A percentile compares a stretch with the other conserved stretches of the same genome.
Conservation (phyloP, 2,888 invertebrate species). For the Lycocerus yunnanus region DNA sequence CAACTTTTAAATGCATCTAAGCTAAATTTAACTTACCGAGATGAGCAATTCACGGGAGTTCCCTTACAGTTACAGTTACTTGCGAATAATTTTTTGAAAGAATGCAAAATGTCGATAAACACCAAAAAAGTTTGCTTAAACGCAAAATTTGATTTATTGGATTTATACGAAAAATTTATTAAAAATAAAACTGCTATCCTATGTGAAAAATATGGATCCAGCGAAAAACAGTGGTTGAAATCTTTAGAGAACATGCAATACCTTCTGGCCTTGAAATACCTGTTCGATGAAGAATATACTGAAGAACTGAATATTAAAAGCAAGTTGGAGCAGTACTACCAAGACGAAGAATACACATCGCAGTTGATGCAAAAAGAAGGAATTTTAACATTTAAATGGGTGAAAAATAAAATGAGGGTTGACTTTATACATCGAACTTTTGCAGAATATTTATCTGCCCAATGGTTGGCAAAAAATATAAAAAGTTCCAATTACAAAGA, state of each 20-base stretch:
- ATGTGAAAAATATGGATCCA: not conserved
- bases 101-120: not conserved
- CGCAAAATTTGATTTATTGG: not conserved
- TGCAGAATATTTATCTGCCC: not conserved
- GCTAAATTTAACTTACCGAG: not conserved
- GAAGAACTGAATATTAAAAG: not conserved
- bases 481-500: not conserved
- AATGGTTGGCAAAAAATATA: not conserved
- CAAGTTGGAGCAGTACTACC: not conserved
- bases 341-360: not conserved
- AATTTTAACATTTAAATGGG: not conserved
- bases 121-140: not conserved
- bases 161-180: constrained; percentile 4
- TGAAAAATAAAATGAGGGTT: not conserved
- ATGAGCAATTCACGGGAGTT: not conserved
- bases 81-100: not conserved
- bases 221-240: not conserved
- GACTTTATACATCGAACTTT: not conserved
- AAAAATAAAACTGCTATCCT: not conserved
- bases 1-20: not conserved
- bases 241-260: not conserved
- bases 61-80: not conserved
- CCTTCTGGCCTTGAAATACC: not conserved
- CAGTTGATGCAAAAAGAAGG: not conserved
- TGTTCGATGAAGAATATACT: not conserved